Conservation (phyloP, 2,113 vertebrate genomes). For the Thomomys bottae region DNA sequence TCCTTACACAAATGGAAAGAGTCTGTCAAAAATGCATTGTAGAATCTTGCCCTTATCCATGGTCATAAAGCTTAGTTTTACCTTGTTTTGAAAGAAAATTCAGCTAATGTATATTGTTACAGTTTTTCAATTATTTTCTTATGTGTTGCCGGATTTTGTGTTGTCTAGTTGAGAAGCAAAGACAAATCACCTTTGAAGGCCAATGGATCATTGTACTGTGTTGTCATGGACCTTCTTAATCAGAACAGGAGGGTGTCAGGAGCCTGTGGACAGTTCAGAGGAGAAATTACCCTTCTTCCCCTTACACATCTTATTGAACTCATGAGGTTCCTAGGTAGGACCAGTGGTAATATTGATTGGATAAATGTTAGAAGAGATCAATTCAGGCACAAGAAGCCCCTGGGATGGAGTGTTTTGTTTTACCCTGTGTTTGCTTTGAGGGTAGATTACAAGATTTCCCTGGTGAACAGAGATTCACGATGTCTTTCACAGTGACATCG, state of each 20-base stretch:
- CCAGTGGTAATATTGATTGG: neutral
- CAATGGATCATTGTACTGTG: neutral
- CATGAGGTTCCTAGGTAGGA: neutral
- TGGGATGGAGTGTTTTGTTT: constrained; percentile 14
- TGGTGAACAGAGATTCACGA: neutral
- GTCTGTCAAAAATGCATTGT: neutral
- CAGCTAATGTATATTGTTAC: too few relatives aligned
- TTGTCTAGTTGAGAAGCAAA: neutral
- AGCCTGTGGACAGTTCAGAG: neutral
- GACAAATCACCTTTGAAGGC: constrained; percentile 7
- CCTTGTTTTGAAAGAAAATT: constrained; percentile 56
- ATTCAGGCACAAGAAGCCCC: neutral
- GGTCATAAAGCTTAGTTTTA: neutral
- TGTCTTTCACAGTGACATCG: constrained; percentile 3
- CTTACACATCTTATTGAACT: neutral
- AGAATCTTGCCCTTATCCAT: neutral
- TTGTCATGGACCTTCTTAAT: neutral
- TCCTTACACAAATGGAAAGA: neutral
- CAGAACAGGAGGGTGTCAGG: neutral
- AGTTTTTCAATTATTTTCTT: neutral
- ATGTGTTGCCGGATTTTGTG: neutral
- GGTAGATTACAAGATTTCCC: neutral
- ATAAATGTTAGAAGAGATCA: neutral
- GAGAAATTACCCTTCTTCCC: constrained; percentile 6
- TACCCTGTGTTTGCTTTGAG: neutral